Percentiles rank a stretch among this genome's conserved stretches.
Evolutionary conservation across 1,140 invertebrate genomes (phyloP).

Genomic region (Samia ricini): DNA sequence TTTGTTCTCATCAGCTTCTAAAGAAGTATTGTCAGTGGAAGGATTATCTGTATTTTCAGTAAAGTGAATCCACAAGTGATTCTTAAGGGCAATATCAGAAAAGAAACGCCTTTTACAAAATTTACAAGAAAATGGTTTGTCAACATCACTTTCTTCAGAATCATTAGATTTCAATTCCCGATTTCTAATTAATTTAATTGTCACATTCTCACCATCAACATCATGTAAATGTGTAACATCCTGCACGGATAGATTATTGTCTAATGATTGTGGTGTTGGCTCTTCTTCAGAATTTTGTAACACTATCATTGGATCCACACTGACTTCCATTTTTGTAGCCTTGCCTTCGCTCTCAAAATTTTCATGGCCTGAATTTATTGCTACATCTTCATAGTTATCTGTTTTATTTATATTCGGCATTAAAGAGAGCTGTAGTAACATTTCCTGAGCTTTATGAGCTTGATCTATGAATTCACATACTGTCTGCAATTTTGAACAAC

Average conservation of each 20-base stretch:
- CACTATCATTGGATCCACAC: slow-evolving; percentile 70
- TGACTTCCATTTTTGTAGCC: slow-evolving; percentile 65
- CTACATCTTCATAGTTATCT: slow-evolving; percentile 14
- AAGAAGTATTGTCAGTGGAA: slow-evolving; percentile 80
- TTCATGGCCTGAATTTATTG: slow-evolving; percentile 29
- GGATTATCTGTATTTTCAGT: slow-evolving; percentile 34
- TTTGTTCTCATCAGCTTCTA: slow-evolving; percentile 80
- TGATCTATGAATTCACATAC: slow-evolving; percentile 71
- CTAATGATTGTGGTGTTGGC: slow-evolving; percentile 22
- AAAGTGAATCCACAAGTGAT: slow-evolving; percentile 63
- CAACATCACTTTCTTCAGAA: slow-evolving; percentile 25
- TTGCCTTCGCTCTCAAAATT: slow-evolving; percentile 38
- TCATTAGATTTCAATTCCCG: slow-evolving; percentile 18
- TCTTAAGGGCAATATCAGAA: slow-evolving; percentile 65
- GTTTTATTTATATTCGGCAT: slow-evolving; percentile 29
- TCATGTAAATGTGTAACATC: slow-evolving; percentile 58
- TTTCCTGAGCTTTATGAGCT: slow-evolving; percentile 59
- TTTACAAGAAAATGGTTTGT: slow-evolving; percentile 56
- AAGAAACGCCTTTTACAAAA: slow-evolving; percentile 58
- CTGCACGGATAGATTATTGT: slow-evolving; percentile 26
- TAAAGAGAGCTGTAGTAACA: slow-evolving; percentile 39
- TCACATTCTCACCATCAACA: slow-evolving; percentile 57
- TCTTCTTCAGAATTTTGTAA: slow-evolving; percentile 53
- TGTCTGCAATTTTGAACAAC: slow-evolving; percentile 68
- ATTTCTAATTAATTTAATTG: slow-evolving; percentile 62